Percentiles rank a stretch among this genome's conserved stretches.
phyloP scores from a whole-genome alignment of 2,113 vertebrate species.

The Ptilonorhynchus violaceus region DNA sequence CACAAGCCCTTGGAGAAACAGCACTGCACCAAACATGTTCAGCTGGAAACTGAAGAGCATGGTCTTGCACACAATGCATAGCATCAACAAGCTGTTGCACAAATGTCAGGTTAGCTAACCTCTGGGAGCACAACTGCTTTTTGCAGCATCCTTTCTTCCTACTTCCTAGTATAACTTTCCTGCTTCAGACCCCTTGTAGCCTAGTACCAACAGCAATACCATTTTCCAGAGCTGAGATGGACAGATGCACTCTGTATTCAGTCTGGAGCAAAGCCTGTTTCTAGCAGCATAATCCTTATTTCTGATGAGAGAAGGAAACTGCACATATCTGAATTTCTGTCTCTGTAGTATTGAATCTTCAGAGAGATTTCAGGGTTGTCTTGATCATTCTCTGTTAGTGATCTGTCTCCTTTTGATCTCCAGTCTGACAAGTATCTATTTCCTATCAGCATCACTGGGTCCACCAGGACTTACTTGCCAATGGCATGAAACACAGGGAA shows the following conservation, averaged over 20 bases:
- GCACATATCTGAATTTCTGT: not conserved
- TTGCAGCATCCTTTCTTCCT: not conserved
- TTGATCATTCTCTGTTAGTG: not conserved
- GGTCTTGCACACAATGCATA: not conserved
- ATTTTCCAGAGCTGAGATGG: not conserved
- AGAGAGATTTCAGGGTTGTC: not conserved
- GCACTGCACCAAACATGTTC: not conserved
- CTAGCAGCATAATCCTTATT: not conserved
- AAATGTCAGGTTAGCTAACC: not conserved
- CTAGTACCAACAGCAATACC: not conserved
- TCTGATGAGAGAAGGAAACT: not conserved
- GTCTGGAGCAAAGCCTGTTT: not conserved
- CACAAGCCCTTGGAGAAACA: not conserved
- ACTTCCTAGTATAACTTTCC: not conserved
- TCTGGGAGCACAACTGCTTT: not conserved
- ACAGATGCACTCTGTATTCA: not conserved
- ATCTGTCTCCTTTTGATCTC: rapidly evolving
- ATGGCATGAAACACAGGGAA: not conserved
- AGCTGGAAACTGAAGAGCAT: not conserved
- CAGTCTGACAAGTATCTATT: not conserved
- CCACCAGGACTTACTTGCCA: not conserved
- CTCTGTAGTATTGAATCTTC: not conserved
- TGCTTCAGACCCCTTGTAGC: not conserved
- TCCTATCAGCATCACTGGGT: not conserved
- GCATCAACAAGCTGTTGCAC: not conserved